A percentile compares a stretch with the other conserved stretches of the same genome.
These are phyloP conservation scores for Drosophila merina DNA, from an alignment of 2,888 invertebrate species.

Conservation along the genomic window DNA sequence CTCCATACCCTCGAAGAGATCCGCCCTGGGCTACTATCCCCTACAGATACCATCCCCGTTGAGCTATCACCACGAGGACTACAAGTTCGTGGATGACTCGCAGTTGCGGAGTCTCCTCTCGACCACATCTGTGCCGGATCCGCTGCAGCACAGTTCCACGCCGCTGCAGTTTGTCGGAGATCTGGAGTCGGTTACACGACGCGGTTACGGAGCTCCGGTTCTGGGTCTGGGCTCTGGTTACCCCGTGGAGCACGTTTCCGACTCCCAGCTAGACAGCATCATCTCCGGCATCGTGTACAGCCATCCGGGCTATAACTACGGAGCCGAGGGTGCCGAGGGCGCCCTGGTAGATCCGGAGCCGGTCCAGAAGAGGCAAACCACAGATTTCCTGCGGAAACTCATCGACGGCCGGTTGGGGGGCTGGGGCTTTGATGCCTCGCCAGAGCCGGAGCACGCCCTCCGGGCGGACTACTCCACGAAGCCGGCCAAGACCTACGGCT, in stretches of 20 bases:
- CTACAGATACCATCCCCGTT: conserved; percentile 55
- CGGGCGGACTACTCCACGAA: conserved; percentile 51
- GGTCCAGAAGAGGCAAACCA: conserved; percentile 71
- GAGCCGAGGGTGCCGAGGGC: conserved; percentile 36
- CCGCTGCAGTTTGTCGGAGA: conserved; percentile 71
- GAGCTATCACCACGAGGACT: conserved; percentile 59
- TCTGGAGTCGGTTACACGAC: conserved; percentile 46
- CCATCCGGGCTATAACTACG: conserved; percentile 79
- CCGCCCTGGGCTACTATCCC: conserved; percentile 50
- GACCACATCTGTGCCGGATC: conserved; percentile 69
- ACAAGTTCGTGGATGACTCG: conserved; percentile 77
- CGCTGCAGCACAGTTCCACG: conserved; percentile 52
- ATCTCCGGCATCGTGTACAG: conserved; percentile 76
- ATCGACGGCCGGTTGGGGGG: conserved; percentile 70
- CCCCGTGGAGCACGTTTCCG: conserved; percentile 62
- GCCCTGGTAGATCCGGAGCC: conserved; percentile 71
- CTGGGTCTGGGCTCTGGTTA: conserved; percentile 50
- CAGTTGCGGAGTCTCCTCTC: conserved; percentile 69
- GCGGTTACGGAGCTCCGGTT: conserved; percentile 27
- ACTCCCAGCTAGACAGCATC: conserved; percentile 76
- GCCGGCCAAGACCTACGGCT: conserved; percentile 65
- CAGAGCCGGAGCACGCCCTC: conserved; percentile 55
- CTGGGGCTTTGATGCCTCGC: conserved; percentile 62
- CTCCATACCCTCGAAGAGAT: conserved; percentile 48
- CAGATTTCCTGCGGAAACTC: conserved; percentile 74